Evolutionary conservation across 2,888 invertebrate genomes (phyloP).

Genomic region (Drosophila meridionalis): DNA sequence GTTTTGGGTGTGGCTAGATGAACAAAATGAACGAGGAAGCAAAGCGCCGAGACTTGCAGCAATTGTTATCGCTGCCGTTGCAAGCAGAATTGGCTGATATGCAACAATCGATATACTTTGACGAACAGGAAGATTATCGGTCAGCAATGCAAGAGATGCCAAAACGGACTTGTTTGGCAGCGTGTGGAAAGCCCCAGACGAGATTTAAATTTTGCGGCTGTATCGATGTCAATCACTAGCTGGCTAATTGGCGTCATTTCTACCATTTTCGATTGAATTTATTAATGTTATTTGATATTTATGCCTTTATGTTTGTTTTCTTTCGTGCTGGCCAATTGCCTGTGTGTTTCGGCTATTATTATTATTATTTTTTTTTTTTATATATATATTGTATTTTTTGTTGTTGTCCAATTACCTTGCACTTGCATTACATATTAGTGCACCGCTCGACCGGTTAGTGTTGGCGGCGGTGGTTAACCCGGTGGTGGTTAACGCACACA

Average conservation of each 20-base stretch:
- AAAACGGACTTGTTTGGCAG: background rate
- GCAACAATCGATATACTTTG: background rate
- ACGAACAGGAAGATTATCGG: conserved; percentile 32
- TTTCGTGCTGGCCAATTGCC: background rate
- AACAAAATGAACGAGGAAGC: conserved; percentile 47
- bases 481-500: conserved; percentile 68
- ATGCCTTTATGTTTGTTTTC: conserved; percentile 16
- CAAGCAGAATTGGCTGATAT: conserved; percentile 40
- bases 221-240: conserved; percentile 41
- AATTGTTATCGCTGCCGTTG: conserved; percentile 18
- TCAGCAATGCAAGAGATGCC: background rate
- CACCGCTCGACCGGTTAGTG: conserved; percentile 60
- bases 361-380: background rate
- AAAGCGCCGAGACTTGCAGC: conserved; percentile 9
- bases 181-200: conserved; percentile 13
- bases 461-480: conserved; percentile 69
- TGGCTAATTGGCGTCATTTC: conserved; percentile 40
- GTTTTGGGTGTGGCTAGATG: conserved; percentile 37
- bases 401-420: conserved; percentile 78
- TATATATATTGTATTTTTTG: conserved; percentile 26
- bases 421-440: conserved; percentile 69
- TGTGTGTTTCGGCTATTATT: conserved; percentile 8
- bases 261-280: conserved; percentile 10
- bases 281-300: conserved; percentile 15
- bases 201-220: conserved; percentile 16